Base-by-base conservation (phyloP, 1,140 invertebrate genomes). In the Drosophila murphyi region DNA sequence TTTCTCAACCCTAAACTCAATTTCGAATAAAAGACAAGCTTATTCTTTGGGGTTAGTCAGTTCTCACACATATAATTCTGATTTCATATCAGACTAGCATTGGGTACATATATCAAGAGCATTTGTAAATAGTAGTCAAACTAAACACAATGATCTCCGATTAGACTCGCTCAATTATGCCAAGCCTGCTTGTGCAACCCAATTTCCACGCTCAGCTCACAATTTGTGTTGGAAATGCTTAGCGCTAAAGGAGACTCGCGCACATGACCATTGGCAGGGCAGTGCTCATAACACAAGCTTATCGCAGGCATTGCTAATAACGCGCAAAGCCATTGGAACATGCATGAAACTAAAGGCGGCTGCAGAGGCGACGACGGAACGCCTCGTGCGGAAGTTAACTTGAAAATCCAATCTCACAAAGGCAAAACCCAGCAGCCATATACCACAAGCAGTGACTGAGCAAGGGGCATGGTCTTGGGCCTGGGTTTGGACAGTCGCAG, bases 281-380 rank as follows among this genome's bases (percentile, higher is more conserved):
- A 57, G 55, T 39, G 29, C 48, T 62, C 83, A 76, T 87, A 87
- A 76, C 77, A 56, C 62, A 60, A 34, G 73, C 76, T 88, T 87
- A 88, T 83, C 80, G 77, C 77, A 62, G 35, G 50, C 35, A 85
- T 83, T 85, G 47, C 57, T 52, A 83, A 72, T 72, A 77, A 69
- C 69, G 78, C 72, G 67, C 48, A 73, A 72, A 73, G 69, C 63
- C 61, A 56, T 51, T 29, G 50, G 41, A 74, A 57, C 82, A 86
- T 55, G 67, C 81, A 77, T 74, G 70, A 80, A 88, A 76, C 73
- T 50, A 69, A 59, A 68, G 54, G 50, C 35, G 57, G 62, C 65
- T 2, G 28, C 43, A 32, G 28, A 50, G 37, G 35, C 10, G 63
- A 50, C 20, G 20, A 20, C 20, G 20, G 20, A 20, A 20, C 35